Base-by-base conservation (phyloP, 2,888 invertebrate genomes). In the Cheilosia urbana region DNA sequence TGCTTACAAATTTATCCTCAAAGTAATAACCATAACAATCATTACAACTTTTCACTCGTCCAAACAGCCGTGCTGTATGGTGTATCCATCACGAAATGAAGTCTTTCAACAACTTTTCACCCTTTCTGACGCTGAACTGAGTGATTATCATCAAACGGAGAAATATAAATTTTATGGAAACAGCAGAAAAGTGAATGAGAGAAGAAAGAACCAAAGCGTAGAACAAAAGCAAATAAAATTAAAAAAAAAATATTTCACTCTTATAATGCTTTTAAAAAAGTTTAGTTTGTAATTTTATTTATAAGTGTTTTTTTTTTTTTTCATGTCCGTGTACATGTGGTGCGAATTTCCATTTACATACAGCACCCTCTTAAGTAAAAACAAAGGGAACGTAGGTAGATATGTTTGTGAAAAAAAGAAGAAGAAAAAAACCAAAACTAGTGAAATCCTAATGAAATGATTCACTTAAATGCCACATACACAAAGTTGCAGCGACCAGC, bases 21-120 rank as follows among this genome's bases (percentile, higher is more conserved):
- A 57, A 75, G 57, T 58, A 66, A 66, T 76, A 76, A 66, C 76
- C 66, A 76, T 76, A 76, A 76, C 66, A 76, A 66, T 76, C 21
- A 65, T 66, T 34, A 42, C 76, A 57, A 51, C 76, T 66, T 66
- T 66, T 58, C 19, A 27, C 30, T 58, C 40, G 49, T 51, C 58
- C 19, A 24, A 24, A 19, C 2, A 17, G 11, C 49, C 53, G 51
- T 15, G 24, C 27, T 55, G 34, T 47, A 55, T 15, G 24, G 17
- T 55, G 34, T 47, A 55, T 57, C 65, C 66, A 58, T 66, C 58
- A 66, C 66, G 65, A 40, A 66, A 30, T 27, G 49, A 49, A 58
- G 66, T 51, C 58, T 19, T 51, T 66, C 42, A 58, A 66, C 58
- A 49, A 60, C 66, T 60, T 66, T 76, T 76, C 66, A 76, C 66